Conservation (phyloP, 2,888 invertebrate species). For the Ernsta delagoae region DNA sequence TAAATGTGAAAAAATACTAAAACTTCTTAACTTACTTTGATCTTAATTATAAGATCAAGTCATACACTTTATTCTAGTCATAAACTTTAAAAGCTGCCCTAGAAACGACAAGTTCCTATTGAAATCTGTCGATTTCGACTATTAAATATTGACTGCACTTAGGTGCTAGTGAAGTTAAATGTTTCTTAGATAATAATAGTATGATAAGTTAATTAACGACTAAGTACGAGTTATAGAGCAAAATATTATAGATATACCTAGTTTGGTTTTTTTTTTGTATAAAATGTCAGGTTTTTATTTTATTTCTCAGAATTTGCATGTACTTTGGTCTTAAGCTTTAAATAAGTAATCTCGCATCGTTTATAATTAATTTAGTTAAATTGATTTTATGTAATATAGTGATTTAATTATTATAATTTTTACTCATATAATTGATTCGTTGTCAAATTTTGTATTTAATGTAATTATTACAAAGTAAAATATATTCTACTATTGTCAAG, state of each 20-base stretch:
- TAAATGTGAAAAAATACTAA: no score
- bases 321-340: no score
- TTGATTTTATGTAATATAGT: slow-evolving; percentile 2
- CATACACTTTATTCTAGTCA: background rate
- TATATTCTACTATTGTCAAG: slow-evolving; percentile 6
- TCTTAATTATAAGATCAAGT: background rate
- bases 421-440: background rate
- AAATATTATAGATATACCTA: background rate
- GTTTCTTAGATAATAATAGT: background rate
- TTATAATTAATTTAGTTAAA: background rate
- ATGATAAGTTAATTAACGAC: no score
- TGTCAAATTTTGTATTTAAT: slow-evolving; percentile 17
- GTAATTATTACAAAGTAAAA: background rate
- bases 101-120: background rate
- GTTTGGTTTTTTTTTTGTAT: background rate
- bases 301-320: no score
- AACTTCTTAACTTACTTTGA: background rate
- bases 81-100: background rate
- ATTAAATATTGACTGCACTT: background rate
- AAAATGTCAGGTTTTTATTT: background rate
- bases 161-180: background rate
- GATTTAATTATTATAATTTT: background rate
- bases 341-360: background rate
- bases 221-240: no score
- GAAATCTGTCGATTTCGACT: background rate